Evolutionary conservation across 2,888 invertebrate genomes (phyloP), one percentile per base, ranked within the genome.

Genomic region (Itoplectis maculator): DNA sequence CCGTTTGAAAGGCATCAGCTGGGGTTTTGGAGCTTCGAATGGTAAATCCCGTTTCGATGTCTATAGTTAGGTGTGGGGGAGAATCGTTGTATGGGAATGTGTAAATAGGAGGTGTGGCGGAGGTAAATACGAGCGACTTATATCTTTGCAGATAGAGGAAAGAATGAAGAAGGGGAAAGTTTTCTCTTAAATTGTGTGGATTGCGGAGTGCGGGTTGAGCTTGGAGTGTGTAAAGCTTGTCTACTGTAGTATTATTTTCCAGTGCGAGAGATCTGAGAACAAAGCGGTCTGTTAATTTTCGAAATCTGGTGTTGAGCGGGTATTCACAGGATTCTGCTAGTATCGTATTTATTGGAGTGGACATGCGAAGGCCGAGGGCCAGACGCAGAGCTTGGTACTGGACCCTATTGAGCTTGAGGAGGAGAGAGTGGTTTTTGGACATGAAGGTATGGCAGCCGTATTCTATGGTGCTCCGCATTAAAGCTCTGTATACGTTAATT

Each of bases 361-460:
- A 73, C 13, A 18, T 15, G 2, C 73, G 29, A 0, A 47, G 37
- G 6, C 65, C 65, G 0, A 65, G 29, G 13, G 29, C 29, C 13
- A 47, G 7, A 8, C 61, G 47, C 0, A 73, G 18, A 0, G 61
- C 73, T 35, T 61, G 59, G 5, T 73, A 73, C 37, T 73, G 61
- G 7, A 73, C 35, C 47, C 35, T 61, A 0, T 35, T n/a, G 5
- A 73, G 37, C n/a, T 45, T 59, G 1, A 37, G 13, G 0, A 35
- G 15, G 13, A 61, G 49, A 1, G 20, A 4, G 11, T 18, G 9
- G 13, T 73, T 73, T 35, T 61, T 73, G 0, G 49, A 20, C 0
- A 47, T 11, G 11, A 61, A 8, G 20, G 18, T 15, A n/a, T 61
- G 49, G 11, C 47, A 61, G 8, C 61, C 61, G n/a, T 73, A 73